Evolutionary conservation across 2,888 invertebrate genomes (phyloP).

Genomic region (Fragum whitleyi): DNA sequence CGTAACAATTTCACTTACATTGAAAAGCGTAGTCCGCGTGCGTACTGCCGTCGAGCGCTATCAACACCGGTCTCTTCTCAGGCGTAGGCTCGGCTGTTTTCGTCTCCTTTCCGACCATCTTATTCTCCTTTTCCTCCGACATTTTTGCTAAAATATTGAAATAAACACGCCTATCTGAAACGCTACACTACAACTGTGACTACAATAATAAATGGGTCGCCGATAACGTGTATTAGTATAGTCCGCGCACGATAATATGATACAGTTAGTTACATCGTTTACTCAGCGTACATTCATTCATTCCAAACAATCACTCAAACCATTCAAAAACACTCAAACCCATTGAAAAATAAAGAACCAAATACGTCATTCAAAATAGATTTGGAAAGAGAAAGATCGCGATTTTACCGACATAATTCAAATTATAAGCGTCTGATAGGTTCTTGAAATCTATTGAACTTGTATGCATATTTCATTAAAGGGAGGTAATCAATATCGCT

Average conservation of each 20-base stretch:
- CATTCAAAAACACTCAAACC: no score
- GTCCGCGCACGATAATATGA: neutral
- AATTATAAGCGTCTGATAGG: no score
- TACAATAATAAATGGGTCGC: neutral
- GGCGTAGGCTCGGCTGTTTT: neutral
- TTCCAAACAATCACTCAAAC: no score
- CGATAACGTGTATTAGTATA: neutral
- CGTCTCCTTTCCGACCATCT: neutral
- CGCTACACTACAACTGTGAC: neutral
- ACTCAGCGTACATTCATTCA: neutral
- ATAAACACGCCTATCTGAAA: conserved; percentile 3
- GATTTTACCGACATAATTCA: no score
- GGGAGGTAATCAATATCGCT: no score
- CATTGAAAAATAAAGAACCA: no score
- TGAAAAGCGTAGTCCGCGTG: conserved; percentile 67
- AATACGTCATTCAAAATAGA: no score
- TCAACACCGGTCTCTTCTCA: conserved; percentile 45
- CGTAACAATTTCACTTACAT: conserved; percentile 53
- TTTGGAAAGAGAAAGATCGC: no score
- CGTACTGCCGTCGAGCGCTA: conserved; percentile 69
- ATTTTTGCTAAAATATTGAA: neutral
- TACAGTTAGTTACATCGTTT: neutral
- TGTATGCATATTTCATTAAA: no score
- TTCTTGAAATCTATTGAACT: no score
- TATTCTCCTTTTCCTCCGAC: conserved; percentile 25